A percentile compares a stretch with the other conserved stretches of the same genome.
Evolutionary conservation across 2,888 invertebrate species (phyloP).

Genomic region (Habrosyne pyritoides): DNA sequence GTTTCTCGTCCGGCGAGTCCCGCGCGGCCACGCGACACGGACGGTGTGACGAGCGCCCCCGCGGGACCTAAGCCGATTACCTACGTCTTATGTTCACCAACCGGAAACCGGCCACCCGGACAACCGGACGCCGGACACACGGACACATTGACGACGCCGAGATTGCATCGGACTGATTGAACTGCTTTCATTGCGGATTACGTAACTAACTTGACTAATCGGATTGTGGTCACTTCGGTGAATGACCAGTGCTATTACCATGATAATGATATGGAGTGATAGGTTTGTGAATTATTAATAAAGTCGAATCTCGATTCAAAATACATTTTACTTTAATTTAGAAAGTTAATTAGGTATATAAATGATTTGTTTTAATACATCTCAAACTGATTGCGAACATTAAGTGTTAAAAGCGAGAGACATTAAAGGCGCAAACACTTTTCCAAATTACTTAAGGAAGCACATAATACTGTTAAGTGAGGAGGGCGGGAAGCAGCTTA

Average conservation of each 20-base stretch:
- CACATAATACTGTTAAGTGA: too few relatives aligned
- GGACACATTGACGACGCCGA: background rate
- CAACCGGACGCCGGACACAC: background rate
- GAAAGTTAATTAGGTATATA: too few relatives aligned
- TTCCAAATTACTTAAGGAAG: too few relatives aligned
- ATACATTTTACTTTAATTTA: too few relatives aligned
- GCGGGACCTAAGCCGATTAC: background rate
- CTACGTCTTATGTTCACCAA: background rate
- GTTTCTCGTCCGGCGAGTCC: background rate
- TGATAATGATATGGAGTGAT: background rate
- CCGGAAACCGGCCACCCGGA: background rate
- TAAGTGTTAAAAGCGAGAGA: too few relatives aligned
- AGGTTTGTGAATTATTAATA: too few relatives aligned
- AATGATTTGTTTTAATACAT: too few relatives aligned
- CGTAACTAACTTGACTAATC: background rate
- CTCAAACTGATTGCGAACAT: too few relatives aligned
- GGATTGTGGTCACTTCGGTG: background rate
- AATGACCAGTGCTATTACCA: background rate
- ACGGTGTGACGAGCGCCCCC: background rate
- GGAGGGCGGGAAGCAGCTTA: too few relatives aligned
- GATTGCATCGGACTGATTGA: background rate
- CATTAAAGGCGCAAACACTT: too few relatives aligned
- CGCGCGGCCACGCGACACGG: background rate
- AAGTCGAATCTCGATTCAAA: too few relatives aligned
- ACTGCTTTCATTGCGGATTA: background rate